These are phyloP conservation scores for Callocephalon fimbriatum DNA, from an alignment of 2,113 vertebrate species.

Conservation along the genomic window DNA sequence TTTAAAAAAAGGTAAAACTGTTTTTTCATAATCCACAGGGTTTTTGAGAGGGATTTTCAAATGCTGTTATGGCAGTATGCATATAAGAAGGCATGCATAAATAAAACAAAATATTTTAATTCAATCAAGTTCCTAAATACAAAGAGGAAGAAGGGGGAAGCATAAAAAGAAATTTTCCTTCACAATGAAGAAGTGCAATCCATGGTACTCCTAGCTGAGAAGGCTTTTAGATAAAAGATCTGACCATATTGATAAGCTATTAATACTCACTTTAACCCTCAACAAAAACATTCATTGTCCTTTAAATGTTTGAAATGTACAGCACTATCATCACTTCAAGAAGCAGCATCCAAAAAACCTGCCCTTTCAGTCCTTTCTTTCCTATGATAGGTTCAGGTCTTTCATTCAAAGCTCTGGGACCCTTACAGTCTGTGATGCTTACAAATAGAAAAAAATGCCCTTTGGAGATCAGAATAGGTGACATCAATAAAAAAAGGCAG, in stretches of 20 bases:
- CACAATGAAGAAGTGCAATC: not conserved
- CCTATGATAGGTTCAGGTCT: not conserved
- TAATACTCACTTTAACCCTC: not conserved
- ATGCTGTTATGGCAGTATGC: not conserved
- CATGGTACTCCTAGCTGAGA: not conserved
- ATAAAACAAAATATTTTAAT: not conserved
- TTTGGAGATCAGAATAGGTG: not conserved
- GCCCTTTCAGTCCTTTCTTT: not conserved
- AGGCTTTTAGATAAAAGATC: not conserved
- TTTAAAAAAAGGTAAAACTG: not conserved
- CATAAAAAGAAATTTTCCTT: not conserved
- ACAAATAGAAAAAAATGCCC: fast-evolving
- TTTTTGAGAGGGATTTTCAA: not conserved
- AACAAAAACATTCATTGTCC: not conserved
- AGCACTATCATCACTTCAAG: not conserved
- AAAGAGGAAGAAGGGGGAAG: fast-evolving
- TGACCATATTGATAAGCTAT: not conserved
- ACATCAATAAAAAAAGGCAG: fast-evolving
- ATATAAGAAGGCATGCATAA: not conserved
- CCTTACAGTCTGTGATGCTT: not conserved
- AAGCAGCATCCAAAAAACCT: not conserved
- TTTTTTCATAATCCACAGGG: not conserved
- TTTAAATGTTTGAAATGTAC: not conserved
- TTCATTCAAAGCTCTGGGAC: not conserved
- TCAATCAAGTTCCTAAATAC: not conserved